A percentile compares a stretch with the other conserved stretches of the same genome.
These are phyloP conservation scores for Chymomyza costata DNA, from an alignment of 1,140 invertebrate species.

Conservation along the genomic window DNA sequence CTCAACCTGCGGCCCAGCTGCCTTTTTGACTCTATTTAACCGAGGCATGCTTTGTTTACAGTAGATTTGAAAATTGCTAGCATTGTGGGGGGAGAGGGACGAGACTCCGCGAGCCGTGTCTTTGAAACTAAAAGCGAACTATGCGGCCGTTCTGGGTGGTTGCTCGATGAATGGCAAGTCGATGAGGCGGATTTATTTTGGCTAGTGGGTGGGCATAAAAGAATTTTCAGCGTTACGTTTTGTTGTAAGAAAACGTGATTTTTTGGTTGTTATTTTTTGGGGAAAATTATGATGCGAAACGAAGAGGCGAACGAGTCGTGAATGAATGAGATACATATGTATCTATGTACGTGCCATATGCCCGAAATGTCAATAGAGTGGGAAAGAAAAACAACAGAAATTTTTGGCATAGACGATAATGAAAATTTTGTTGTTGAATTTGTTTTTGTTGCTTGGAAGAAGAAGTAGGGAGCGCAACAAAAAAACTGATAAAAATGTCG, in stretches of 20 bases:
- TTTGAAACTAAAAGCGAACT: slow-evolving; percentile 36
- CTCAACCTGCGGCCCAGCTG: too few species aligned
- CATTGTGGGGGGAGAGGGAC: slow-evolving; percentile 3
- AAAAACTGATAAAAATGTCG: slow-evolving; percentile 18
- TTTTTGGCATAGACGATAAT: neutral
- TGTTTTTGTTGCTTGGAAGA: neutral
- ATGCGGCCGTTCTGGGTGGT: slow-evolving; percentile 48
- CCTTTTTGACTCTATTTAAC: slow-evolving; percentile 14
- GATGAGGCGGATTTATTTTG: neutral
- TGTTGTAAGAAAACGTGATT: slow-evolving; percentile 50
- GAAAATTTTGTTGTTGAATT: too few species aligned
- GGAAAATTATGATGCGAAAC: slow-evolving; percentile 70
- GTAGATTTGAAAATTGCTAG: slow-evolving; percentile 39
- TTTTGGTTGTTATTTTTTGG: slow-evolving; percentile 27
- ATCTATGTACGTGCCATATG: slow-evolving; percentile 1
- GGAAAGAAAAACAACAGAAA: slow-evolving; percentile 15
- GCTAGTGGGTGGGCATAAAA: slow-evolving; percentile 9
- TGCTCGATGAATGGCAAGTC: slow-evolving; percentile 18
- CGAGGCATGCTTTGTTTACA: slow-evolving; percentile 53
- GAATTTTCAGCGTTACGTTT: slow-evolving; percentile 33
- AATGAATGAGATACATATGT: slow-evolving; percentile 40
- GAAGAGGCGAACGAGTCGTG: slow-evolving; percentile 51
- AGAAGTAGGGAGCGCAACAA: neutral
- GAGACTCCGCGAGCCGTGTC: slow-evolving; percentile 9
- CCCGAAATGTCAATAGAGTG: slow-evolving; percentile 35